Base-by-base conservation (phyloP, 2,888 invertebrate species). In the Thymelicus acteon region DNA sequence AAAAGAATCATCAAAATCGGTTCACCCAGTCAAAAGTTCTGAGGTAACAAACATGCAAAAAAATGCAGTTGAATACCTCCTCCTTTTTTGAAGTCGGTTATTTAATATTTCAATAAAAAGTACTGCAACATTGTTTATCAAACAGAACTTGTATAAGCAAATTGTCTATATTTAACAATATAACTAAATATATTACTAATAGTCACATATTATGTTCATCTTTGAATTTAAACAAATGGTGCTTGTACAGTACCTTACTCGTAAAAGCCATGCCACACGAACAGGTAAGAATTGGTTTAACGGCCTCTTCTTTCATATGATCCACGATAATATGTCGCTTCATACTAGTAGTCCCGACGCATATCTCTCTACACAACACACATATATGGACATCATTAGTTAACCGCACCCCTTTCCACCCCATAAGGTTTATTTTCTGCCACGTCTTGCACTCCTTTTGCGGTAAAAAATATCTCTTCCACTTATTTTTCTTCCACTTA, bases 311-410 rank as follows among this genome's bases (percentile, higher is more conserved):
- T 0, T 65, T 58, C 0, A 60, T 60, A 13, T 89, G 86, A 7
- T 83, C 83, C 0, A 73, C 73, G 0, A 72, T 8, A 0, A 88
- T 77, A 68, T 89, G 88, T 0, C 49, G 44, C 0, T 64, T 72
- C 78, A 80, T 81, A 0, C 80, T 74, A 0, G 72, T 54, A 0
- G 62, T 48, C 0, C 72, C 75, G 0, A 70, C 58, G 57, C 86
- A 88, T 1, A 91, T 82, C 0, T 85, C 80, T 6, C 85, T 69
- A n/a, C 91, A 91, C 0, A 91, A 2, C 0, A 87, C 61, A 67
- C 91, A 91, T 0, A 91, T 76, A 0, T 72, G 71, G 0, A 88
- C 8, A 0, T 73, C 63, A 0, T 73, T 74, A 0, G 78, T 76
- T 0, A 89, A 10, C 1, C 68, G 71, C 0, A 85, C 66, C 0